Evolutionary conservation across 2,113 vertebrate species (phyloP).

Genomic region (Cromileptes altivelis): DNA sequence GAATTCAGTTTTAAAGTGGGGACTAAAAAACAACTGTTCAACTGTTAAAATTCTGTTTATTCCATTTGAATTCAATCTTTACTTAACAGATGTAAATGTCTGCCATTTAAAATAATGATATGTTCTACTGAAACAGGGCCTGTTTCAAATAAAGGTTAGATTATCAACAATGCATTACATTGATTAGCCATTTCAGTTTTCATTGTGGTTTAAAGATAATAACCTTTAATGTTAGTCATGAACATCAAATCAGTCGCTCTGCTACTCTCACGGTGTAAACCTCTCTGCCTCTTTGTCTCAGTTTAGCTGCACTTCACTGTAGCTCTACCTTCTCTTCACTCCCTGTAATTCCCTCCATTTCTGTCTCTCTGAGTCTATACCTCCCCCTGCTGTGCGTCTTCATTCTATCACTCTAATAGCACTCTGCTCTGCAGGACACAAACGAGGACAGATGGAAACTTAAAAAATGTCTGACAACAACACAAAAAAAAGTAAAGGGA

Average conservation of each 20-base stretch:
- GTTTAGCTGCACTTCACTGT: not conserved
- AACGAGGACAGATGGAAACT: conserved; percentile 60
- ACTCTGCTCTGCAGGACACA: conserved; percentile 45
- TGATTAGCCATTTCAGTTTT: not conserved
- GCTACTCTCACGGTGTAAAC: not conserved
- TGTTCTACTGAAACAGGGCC: not conserved
- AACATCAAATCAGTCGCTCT: not conserved
- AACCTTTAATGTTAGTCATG: not conserved
- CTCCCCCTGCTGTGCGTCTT: conserved; percentile 64
- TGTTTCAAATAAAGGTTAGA: not conserved
- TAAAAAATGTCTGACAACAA: conserved; percentile 28
- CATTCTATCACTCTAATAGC: conserved; percentile 52
- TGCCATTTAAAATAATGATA: not conserved
- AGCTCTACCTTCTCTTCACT: not conserved
- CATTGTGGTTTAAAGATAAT: not conserved
- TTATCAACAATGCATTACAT: not conserved
- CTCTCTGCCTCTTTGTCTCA: not conserved
- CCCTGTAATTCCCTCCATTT: conserved; percentile 5
- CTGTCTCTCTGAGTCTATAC: conserved; percentile 30
- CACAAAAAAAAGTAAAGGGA: not conserved
- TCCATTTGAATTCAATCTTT: not conserved
- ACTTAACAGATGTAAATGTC: not conserved
- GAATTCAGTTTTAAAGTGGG: not conserved
- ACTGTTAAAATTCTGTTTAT: too few species aligned
- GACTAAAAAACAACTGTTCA: not conserved